phyloP scores from a whole-genome alignment of 1,140 invertebrate species.

The Nylanderia fulva region DNA sequence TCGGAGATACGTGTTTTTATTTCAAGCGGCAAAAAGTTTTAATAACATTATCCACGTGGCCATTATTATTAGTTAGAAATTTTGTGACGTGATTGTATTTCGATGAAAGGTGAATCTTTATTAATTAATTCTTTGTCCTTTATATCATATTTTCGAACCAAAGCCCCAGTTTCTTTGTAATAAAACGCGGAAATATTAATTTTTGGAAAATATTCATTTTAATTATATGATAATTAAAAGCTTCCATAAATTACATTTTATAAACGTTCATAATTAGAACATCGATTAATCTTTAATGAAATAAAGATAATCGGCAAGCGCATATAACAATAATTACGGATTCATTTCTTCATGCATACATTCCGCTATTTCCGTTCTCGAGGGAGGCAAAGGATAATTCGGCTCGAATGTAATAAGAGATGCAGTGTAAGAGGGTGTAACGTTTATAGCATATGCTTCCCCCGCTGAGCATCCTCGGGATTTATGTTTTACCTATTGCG shows the following conservation, averaged over 20 bases:
- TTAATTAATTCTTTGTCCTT: neutral
- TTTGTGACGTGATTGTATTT: neutral
- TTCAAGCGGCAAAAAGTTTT: neutral
- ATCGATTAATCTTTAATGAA: neutral
- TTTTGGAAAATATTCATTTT: too few species aligned
- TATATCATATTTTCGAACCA: neutral
- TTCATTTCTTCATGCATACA: neutral
- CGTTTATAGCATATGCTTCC: conserved; percentile 2
- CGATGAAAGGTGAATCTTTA: neutral
- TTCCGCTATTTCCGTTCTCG: neutral
- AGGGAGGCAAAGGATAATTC: neutral
- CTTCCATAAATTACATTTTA: neutral
- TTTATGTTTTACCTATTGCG: conserved; percentile 55
- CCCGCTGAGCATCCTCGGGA: neutral
- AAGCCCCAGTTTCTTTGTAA: neutral
- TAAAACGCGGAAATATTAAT: neutral
- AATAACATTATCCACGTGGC: neutral
- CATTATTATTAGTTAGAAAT: neutral
- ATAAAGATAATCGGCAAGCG: too few species aligned
- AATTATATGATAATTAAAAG: neutral
- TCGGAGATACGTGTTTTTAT: neutral
- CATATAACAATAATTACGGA: neutral
- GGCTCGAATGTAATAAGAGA: conserved; percentile 28
- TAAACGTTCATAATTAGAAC: neutral
- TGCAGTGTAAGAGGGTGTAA: conserved; percentile 19